A percentile compares a stretch with the other conserved stretches of the same genome.
These are phyloP conservation scores for Chrosomus eos DNA, from an alignment of 2,797 vertebrate genomes.

Conservation along the genomic window DNA sequence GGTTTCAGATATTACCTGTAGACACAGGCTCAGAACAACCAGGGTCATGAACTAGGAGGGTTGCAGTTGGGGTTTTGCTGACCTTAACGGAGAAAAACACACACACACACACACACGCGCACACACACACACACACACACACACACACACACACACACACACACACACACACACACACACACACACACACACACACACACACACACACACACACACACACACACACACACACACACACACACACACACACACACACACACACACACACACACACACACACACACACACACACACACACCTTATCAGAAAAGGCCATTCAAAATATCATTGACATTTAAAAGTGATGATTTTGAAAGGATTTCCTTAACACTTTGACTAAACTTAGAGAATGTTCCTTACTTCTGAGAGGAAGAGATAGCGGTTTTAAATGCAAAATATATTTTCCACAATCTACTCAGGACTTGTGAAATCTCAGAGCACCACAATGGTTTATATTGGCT, in stretches of 20 bases:
- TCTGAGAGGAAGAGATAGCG: neutral
- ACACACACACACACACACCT: conserved; percentile 7
- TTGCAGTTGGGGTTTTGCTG: conserved; percentile 5
- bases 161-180: conserved; percentile 23
- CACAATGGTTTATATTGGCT: neutral
- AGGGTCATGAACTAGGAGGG: conserved; percentile 6
- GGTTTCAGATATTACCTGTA: conserved; percentile 39
- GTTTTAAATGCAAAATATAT: neutral
- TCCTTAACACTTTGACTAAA: conserved; percentile 26
- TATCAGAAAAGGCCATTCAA: conserved; percentile 9
- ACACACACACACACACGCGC: conserved; percentile 15
- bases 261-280: conserved; percentile 23
- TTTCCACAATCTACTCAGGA: neutral
- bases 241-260: conserved; percentile 26
- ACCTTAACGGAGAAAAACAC: conserved; percentile 29
- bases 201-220: conserved; percentile 10
- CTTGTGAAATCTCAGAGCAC: no score
- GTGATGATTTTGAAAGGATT: conserved; percentile 8
- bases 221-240: conserved; percentile 10
- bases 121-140: conserved; percentile 1
- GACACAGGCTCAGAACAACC: conserved; percentile 10
- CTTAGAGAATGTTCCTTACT: neutral
- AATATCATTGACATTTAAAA: conserved; percentile 20
- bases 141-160: conserved; percentile 22
- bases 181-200: conserved; percentile 16